A percentile compares a stretch with the other conserved stretches of the same genome.
phyloP scores from a whole-genome alignment of 1,140 invertebrate genomes.

The Leptinotarsa defecta region DNA sequence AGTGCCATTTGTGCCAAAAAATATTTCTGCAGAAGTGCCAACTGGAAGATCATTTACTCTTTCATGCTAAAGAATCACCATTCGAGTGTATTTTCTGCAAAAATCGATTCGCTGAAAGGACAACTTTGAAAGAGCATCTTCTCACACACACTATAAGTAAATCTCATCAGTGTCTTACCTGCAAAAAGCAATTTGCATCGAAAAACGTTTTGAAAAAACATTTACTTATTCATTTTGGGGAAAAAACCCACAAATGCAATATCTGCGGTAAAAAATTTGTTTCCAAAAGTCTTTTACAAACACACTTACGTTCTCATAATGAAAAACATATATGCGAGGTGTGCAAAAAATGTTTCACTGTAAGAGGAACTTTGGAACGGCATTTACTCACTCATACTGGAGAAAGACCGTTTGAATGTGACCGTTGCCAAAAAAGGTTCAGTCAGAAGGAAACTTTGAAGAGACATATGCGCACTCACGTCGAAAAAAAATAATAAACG shows the following conservation, averaged over 20 bases:
- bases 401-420: constrained; percentile 11
- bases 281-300: neutral
- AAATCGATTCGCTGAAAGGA: no score
- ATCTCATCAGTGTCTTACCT: no score
- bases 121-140: neutral
- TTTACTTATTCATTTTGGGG: neutral
- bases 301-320: constrained; percentile 61
- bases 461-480: neutral
- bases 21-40: no score
- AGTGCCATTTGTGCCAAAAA: no score
- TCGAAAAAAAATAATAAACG: neutral
- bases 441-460: neutral
- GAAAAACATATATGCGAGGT: constrained; percentile 38
- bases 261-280: constrained; percentile 3
- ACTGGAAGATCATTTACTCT: no score
- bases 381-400: neutral
- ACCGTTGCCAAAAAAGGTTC: constrained; percentile 1
- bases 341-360: neutral
- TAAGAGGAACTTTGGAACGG: neutral
- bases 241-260: neutral
- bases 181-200: no score
- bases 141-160: no score
- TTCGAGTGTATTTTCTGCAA: no score
- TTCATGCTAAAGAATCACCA: no score
- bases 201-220: neutral